phyloP scores from a whole-genome alignment of 1,140 invertebrate species.

The Ectropis grisescens region DNA sequence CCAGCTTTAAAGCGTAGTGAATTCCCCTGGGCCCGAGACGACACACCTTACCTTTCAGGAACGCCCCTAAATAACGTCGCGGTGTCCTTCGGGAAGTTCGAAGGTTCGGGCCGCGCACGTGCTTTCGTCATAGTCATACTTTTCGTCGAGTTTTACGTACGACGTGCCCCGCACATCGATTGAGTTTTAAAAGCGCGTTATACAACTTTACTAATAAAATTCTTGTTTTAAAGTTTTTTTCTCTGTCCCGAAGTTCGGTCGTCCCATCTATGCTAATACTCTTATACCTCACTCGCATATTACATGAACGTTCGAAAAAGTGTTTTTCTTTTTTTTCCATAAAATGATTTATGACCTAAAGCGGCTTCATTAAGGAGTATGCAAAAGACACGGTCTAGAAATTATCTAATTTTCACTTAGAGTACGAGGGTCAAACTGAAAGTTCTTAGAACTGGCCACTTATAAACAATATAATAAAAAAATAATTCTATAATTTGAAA shows the following conservation, averaged over 20 bases:
- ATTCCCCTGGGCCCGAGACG: constrained; percentile 42
- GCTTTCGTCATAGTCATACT: constrained; percentile 61
- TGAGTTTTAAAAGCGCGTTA: constrained; percentile 38
- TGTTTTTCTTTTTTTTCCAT: too few species aligned
- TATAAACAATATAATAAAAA: too few species aligned
- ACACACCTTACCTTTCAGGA: constrained; percentile 55
- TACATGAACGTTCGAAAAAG: neutral
- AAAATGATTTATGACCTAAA: too few species aligned
- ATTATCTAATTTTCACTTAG: too few species aligned
- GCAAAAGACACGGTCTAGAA: too few species aligned
- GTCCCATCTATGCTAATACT: constrained; percentile 15
- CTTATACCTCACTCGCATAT: constrained; percentile 10
- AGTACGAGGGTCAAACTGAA: too few species aligned
- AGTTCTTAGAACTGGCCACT: too few species aligned
- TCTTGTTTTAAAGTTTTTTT: constrained; percentile 39
- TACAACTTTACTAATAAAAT: constrained; percentile 32
- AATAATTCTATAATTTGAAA: too few species aligned
- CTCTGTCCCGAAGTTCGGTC: constrained; percentile 23
- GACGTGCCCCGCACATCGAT: constrained; percentile 53
- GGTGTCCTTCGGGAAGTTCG: constrained; percentile 56
- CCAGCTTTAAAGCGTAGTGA: constrained; percentile 55
- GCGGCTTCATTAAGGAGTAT: too few species aligned
- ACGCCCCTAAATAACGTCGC: constrained; percentile 48
- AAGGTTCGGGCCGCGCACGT: constrained; percentile 47
- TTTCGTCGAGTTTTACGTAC: constrained; percentile 51